Evolutionary conservation across 2,113 vertebrate genomes (phyloP).

Genomic region (Tapirus terrestris): DNA sequence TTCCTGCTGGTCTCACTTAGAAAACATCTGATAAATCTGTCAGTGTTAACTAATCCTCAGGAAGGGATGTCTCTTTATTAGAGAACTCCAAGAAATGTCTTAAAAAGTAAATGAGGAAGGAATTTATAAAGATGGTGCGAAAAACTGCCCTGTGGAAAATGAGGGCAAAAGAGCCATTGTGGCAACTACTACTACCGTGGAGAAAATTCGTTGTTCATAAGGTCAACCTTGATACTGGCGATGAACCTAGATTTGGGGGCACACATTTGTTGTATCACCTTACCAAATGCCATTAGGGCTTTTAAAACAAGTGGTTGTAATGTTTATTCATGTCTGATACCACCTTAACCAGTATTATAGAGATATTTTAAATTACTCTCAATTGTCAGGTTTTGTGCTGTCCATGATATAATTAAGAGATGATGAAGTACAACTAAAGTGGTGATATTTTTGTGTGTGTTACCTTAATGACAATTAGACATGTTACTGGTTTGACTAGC

Average conservation of each 20-base stretch:
- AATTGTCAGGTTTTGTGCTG: not conserved
- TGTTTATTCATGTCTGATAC: constrained; percentile 24
- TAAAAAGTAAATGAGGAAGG: constrained; percentile 31
- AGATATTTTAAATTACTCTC: not conserved
- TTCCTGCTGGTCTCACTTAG: not conserved
- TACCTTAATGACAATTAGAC: constrained; percentile 15
- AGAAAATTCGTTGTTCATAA: not conserved
- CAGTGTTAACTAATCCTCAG: not conserved
- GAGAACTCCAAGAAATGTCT: not conserved
- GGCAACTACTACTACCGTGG: not conserved
- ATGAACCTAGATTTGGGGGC: not conserved
- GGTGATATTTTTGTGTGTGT: not conserved
- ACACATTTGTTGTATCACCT: not conserved
- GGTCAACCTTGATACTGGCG: not conserved
- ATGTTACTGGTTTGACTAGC: not conserved
- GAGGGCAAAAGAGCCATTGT: not conserved
- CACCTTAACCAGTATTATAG: not conserved
- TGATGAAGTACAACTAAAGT: not conserved
- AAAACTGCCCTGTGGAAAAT: not conserved
- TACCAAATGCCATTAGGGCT: not conserved
- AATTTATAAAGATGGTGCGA: not conserved
- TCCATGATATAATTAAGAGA: not conserved
- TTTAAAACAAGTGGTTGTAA: not conserved
- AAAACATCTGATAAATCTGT: not conserved
- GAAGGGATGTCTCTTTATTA: not conserved